Evolutionary conservation across 2,888 invertebrate species (phyloP).

Genomic region (Agonopterix subpropinquella): DNA sequence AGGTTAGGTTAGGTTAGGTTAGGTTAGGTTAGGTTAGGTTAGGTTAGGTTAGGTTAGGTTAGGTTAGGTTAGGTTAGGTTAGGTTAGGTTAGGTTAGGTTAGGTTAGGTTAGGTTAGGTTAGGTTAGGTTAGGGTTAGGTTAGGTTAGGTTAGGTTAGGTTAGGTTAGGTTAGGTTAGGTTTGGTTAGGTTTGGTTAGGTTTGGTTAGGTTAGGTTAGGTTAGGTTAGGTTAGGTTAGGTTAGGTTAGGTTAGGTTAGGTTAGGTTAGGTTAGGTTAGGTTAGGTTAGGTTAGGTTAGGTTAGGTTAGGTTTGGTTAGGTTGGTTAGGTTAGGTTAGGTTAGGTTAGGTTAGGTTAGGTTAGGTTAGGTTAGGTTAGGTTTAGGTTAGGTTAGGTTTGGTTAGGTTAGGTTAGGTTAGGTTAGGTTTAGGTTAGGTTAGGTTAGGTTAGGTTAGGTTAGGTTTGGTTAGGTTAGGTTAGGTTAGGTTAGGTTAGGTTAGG

Average conservation of each 20-base stretch:
- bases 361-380: slow-evolving; percentile 17
- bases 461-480: slow-evolving; percentile 17
- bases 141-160: slow-evolving; percentile 15
- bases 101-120: slow-evolving; percentile 15
- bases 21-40: slow-evolving; percentile 13
- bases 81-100: slow-evolving; percentile 14
- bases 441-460: slow-evolving; percentile 15
- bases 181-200: slow-evolving; percentile 14
- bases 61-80: slow-evolving; percentile 15
- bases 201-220: slow-evolving; percentile 13
- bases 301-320: slow-evolving; percentile 17
- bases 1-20: slow-evolving; percentile 11
- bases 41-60: slow-evolving; percentile 12
- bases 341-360: slow-evolving; percentile 17
- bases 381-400: slow-evolving; percentile 15
- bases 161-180: slow-evolving; percentile 16
- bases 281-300: slow-evolving; percentile 12
- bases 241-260: slow-evolving; percentile 15
- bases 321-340: slow-evolving; percentile 17
- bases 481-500: slow-evolving; percentile 11
- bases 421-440: slow-evolving; percentile 15
- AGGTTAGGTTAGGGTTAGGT: slow-evolving; percentile 14
- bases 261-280: slow-evolving; percentile 17
- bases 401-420: slow-evolving; percentile 16
- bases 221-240: slow-evolving; percentile 13